phyloP scores from a whole-genome alignment of 2,797 vertebrate genomes.

The Coendou prehensilis region DNA sequence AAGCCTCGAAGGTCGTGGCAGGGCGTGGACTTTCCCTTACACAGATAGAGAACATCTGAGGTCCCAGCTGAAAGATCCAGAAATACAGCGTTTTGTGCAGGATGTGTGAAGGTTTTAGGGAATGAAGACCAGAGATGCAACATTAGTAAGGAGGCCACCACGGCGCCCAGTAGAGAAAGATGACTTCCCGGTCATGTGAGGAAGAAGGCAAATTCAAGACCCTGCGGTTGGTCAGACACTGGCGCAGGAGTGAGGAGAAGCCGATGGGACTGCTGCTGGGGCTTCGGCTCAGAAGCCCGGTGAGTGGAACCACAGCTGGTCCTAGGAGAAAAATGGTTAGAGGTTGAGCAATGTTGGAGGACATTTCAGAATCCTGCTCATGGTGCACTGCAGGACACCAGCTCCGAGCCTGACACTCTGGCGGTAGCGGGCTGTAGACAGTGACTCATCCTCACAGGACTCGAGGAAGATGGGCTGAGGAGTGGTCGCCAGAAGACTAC shows the following conservation, averaged over 20 bases:
- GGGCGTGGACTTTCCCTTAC: not conserved
- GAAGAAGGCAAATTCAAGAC: not conserved
- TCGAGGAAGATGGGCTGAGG: not conserved
- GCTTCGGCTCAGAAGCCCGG: not conserved
- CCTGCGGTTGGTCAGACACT: not conserved
- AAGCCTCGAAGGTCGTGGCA: not conserved
- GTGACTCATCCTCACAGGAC: no score
- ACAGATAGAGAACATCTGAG: not conserved
- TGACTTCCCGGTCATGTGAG: not conserved
- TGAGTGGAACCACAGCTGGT: not conserved
- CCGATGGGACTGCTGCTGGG: not conserved
- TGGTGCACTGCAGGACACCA: not conserved
- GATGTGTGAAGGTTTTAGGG: not conserved
- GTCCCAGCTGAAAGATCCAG: not conserved
- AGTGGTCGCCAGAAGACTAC: not conserved
- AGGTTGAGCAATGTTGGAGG: not conserved
- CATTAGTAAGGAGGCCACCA: not conserved
- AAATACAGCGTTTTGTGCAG: not conserved
- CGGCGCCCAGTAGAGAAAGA: not conserved
- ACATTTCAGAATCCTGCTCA: not conserved
- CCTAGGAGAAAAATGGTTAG: not conserved
- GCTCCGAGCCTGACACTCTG: no score
- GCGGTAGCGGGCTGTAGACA: not conserved
- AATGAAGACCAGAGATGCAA: not conserved
- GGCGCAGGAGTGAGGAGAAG: not conserved